Percentiles rank a stretch among this genome's conserved stretches.
These are phyloP conservation scores for Sesamia nonagrioides DNA, from an alignment of 1,140 invertebrate species.

Conservation along the genomic window DNA sequence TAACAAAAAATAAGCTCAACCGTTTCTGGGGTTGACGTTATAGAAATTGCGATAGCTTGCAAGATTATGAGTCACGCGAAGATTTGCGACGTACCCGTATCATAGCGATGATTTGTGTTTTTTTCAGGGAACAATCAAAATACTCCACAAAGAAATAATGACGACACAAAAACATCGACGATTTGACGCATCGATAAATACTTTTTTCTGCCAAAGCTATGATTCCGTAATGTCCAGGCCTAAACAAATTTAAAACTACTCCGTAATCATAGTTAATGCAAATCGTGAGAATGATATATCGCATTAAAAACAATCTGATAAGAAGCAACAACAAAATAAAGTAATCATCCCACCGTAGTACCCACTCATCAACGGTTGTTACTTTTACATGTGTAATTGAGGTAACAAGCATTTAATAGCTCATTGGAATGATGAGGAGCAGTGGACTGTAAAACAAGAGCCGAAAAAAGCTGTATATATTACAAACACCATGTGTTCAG, in stretches of 20 bases:
- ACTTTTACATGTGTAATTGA: not conserved
- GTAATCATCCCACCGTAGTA: conserved; percentile 1
- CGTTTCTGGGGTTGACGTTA: not conserved
- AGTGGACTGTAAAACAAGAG: not conserved
- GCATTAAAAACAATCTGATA: not conserved
- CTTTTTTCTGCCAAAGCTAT: too few species aligned
- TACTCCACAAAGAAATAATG: not conserved
- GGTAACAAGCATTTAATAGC: not conserved
- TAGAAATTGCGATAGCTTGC: not conserved
- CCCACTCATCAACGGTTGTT: not conserved
- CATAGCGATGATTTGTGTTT: not conserved
- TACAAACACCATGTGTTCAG: not conserved
- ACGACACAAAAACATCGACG: not conserved
- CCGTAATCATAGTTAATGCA: not conserved
- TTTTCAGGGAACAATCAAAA: not conserved
- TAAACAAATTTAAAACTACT: not conserved
- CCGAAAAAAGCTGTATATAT: conserved; percentile 20
- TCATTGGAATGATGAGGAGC: not conserved
- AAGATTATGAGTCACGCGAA: conserved; percentile 2
- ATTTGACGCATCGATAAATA: too few species aligned
- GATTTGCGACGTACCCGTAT: not conserved
- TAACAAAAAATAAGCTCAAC: not conserved
- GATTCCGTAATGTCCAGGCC: not conserved
- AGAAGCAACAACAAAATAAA: not conserved
- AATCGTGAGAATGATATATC: not conserved